Evolutionary conservation across 2,797 vertebrate genomes (phyloP), one percentile per base, ranked within the genome.

Genomic region (Meriones psammophilus): DNA sequence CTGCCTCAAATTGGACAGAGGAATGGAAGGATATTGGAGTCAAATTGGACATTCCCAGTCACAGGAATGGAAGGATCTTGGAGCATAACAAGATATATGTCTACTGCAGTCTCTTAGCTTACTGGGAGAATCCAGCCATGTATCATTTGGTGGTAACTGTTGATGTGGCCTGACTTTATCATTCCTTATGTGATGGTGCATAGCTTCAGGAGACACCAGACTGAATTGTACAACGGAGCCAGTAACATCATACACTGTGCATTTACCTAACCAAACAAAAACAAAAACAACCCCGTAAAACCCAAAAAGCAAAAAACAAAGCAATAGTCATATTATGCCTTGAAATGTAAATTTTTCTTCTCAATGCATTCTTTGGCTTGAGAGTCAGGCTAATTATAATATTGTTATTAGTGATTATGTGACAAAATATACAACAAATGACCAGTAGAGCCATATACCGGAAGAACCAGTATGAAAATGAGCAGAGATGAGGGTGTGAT

Each of bases 261-360:
- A 88, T 96, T 90, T 96, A 42, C 84, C 91, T 94, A 98, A 92
- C 85, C 28, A 62, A 98, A 97, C 17, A n/a, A 13, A 26, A 36
- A 81, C 54, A 28, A 42, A 81, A 81, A 26, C n/a, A 39, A 17
- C 3, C n/a, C 13, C 78, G 9, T 5, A 81, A 60, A 42, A 13
- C 36, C 8, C n/a, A 79, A 39, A 80, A 39, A 39, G 7, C 22
- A 36, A 60, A 80, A 81, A 39, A 20, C n/a, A 81, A 81, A 81
- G 36, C 56, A 81, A 60, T 20, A 33, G 95, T 3, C 3, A 91
- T 91, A 88, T 97, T 96, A 83, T 97, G 0, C 3, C 1, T 97
- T 89, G 91, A 95, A 98, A 77, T 0, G 71, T 89, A 95, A 96
- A 74, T 88, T 97, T 88, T 88, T 13, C 50, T 93, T 96, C 84